These are phyloP conservation scores for Zaprionus nigranus DNA, from an alignment of 1,140 invertebrate genomes.

Conservation along the genomic window DNA sequence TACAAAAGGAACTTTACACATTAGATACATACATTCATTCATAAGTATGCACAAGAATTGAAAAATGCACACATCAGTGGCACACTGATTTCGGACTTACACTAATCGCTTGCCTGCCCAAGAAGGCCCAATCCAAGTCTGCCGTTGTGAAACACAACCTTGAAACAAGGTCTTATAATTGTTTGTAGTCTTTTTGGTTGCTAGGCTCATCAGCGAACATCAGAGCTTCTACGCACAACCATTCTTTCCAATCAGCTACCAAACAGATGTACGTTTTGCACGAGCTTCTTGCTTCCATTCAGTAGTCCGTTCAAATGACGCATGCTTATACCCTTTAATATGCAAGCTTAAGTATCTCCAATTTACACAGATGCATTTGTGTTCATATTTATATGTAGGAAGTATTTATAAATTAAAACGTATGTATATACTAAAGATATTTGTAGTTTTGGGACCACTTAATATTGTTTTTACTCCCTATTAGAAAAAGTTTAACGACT, in stretches of 20 bases:
- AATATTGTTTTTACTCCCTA: too few relatives aligned
- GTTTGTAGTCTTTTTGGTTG: constrained; percentile 32
- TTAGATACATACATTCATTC: too few relatives aligned
- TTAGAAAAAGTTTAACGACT: background rate
- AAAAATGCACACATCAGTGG: too few relatives aligned
- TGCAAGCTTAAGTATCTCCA: background rate
- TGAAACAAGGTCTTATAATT: constrained; percentile 45
- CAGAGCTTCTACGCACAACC: constrained; percentile 6
- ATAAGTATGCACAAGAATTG: too few relatives aligned
- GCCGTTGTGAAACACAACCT: constrained; percentile 26
- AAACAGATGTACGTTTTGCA: constrained; percentile 64
- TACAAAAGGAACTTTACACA: too few relatives aligned
- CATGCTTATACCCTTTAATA: constrained; percentile 31
- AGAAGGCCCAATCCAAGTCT: constrained; percentile 34
- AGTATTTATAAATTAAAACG: too few relatives aligned
- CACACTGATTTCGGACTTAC: background rate
- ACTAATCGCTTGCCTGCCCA: background rate
- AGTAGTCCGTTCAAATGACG: constrained; percentile 65
- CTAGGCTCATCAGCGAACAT: constrained; percentile 10
- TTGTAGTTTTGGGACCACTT: too few relatives aligned
- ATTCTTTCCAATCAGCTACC: constrained; percentile 25
- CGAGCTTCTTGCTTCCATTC: constrained; percentile 43
- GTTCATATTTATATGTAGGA: too few relatives aligned
- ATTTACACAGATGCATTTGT: background rate
- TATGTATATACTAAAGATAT: too few relatives aligned